Conservation (phyloP, 2,797 vertebrate genomes). For the Chiloscyllium punctatum region DNA sequence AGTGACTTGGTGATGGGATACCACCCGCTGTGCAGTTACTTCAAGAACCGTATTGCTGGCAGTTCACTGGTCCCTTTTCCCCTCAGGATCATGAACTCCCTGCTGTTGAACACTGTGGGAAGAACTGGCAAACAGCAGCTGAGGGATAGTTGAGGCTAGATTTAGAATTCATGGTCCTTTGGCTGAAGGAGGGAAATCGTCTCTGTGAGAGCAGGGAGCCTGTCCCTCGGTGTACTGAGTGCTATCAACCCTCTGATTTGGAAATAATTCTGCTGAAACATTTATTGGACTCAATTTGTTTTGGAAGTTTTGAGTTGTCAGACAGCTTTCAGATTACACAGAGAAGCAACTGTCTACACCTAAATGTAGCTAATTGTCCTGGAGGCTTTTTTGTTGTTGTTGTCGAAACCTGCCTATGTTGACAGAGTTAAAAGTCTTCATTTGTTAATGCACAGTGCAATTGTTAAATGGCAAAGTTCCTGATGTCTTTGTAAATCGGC, state of each 20-base stretch:
- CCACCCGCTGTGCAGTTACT: too few relatives aligned
- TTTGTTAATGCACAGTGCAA: conserved; percentile 31
- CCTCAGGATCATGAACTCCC: neutral
- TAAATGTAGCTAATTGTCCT: conserved; percentile 27
- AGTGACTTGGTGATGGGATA: too few relatives aligned
- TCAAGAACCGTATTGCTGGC: too few relatives aligned
- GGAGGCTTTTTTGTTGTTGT: neutral
- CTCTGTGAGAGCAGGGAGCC: neutral
- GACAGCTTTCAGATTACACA: conserved; percentile 28
- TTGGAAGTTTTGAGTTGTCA: neutral
- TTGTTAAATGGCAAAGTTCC: conserved; percentile 35
- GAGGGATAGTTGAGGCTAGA: neutral
- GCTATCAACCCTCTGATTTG: neutral
- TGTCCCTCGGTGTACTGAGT: neutral
- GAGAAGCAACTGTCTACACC: neutral
- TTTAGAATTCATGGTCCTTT: neutral
- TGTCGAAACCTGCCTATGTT: conserved; percentile 1
- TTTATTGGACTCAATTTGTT: conserved; percentile 20
- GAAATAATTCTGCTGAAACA: conserved; percentile 31
- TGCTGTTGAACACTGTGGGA: neutral
- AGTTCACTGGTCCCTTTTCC: neutral
- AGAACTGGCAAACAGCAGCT: neutral
- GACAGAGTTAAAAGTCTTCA: conserved; percentile 36
- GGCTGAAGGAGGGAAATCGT: neutral
- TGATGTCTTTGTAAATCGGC: conserved; percentile 35